phyloP scores from a whole-genome alignment of 2,888 invertebrate genomes.

The Ectemnius cavifrons region DNA sequence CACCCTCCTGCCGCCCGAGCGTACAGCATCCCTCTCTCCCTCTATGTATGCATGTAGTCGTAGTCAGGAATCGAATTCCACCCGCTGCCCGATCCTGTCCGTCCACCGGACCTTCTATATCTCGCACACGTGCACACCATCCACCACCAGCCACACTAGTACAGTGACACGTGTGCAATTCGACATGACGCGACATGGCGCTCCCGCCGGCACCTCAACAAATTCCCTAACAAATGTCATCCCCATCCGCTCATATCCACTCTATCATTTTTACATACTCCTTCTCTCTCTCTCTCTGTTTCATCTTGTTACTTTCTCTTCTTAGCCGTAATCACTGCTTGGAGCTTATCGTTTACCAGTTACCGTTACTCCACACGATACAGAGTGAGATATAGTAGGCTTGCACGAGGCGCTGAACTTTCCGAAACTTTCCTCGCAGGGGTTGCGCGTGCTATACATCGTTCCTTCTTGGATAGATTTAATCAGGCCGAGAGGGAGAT shows the following conservation, averaged over 20 bases:
- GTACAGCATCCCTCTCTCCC: slow-evolving; percentile 39
- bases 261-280: background rate
- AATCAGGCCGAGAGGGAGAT: slow-evolving; percentile 4
- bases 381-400: background rate
- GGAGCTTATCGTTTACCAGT: slow-evolving; percentile 3
- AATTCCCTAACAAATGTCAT: slow-evolving; percentile 1
- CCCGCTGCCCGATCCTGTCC: slow-evolving; percentile 29
- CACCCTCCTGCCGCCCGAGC: slow-evolving; percentile 23
- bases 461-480: background rate
- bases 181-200: no score
- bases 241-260: background rate
- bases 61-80: slow-evolving; percentile 53
- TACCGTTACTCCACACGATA: background rate
- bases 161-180: no score
- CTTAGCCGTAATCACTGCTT: background rate
- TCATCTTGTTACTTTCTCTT: background rate
- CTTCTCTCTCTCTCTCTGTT: background rate
- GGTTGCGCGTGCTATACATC: background rate
- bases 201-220: no score
- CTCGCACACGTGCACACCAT: slow-evolving; percentile 32
- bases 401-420: background rate
- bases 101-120: slow-evolving; percentile 31
- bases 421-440: background rate
- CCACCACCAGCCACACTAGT: no score
- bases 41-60: slow-evolving; percentile 7